Evolutionary conservation across 2,797 vertebrate species (phyloP).

Genomic region (Pipistrellus nathusii): DNA sequence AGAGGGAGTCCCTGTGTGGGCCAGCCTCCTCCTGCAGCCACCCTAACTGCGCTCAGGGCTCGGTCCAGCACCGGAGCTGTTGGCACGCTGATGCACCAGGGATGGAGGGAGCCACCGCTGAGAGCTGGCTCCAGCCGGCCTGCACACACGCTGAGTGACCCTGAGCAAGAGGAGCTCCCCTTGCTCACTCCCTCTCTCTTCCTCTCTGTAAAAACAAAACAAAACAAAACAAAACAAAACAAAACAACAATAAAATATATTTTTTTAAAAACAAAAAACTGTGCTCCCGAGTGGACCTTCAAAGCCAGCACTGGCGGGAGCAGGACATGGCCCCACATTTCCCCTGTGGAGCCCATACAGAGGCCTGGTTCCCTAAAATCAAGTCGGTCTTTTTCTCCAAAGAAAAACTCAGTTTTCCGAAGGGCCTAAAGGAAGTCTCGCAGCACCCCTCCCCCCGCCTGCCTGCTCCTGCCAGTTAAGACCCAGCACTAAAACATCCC

Average conservation of each 20-base stretch:
- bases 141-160: accelerated
- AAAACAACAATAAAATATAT: too few species aligned
- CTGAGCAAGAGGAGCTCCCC: not conserved
- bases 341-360: not conserved
- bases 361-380: not conserved
- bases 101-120: accelerated
- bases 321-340: accelerated
- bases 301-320: not conserved
- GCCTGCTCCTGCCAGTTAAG: not conserved
- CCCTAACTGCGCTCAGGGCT: accelerated
- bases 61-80: accelerated
- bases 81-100: accelerated
- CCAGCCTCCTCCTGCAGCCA: not conserved
- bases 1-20: too few species aligned
- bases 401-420: not conserved
- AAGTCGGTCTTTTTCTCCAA: not conserved
- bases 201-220: too few species aligned
- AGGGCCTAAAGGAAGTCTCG: not conserved
- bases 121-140: not conserved
- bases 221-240: too few species aligned
- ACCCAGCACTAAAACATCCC: not conserved
- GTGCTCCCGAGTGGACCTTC: not conserved
- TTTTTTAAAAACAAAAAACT: too few species aligned
- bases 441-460: not conserved
- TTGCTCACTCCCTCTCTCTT: too few species aligned